phyloP scores from a whole-genome alignment of 2,113 vertebrate species.

The Sinocyclocheilus anophthalmus region DNA sequence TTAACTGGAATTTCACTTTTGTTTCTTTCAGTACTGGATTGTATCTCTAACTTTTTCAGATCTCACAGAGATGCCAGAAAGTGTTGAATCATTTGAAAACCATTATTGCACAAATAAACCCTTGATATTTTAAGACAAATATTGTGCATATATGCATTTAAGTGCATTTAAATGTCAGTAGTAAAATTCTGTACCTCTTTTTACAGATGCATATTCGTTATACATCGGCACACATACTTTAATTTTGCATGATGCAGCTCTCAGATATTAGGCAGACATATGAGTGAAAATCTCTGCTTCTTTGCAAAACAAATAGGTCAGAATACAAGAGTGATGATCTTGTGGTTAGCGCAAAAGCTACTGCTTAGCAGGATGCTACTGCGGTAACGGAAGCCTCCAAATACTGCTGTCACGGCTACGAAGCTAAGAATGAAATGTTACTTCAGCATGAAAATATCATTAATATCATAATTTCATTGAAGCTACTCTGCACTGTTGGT shows the following conservation, averaged over 20 bases:
- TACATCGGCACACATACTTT: not conserved
- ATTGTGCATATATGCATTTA: not conserved
- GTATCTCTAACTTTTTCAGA: not conserved
- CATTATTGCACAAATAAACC: not conserved
- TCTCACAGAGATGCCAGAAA: not conserved
- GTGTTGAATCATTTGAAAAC: not conserved
- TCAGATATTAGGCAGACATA: not conserved
- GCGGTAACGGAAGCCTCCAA: slow-evolving; percentile 16
- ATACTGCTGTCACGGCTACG: not conserved
- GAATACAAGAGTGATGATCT: not conserved
- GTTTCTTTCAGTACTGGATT: not conserved
- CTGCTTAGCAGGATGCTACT: not conserved
- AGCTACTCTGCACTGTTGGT: not conserved
- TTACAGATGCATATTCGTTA: not conserved
- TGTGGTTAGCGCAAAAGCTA: not conserved
- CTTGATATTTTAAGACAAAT: not conserved
- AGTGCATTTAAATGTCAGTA: not conserved
- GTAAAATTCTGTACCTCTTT: not conserved
- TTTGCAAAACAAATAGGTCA: not conserved
- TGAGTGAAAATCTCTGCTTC: not conserved
- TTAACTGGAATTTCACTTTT: not conserved
- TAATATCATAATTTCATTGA: not conserved
- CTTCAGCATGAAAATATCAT: not conserved
- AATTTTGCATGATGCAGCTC: not conserved
- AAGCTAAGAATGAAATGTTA: not conserved